Base-by-base conservation (phyloP, 2,888 invertebrate genomes). In the Furcula furcula region DNA sequence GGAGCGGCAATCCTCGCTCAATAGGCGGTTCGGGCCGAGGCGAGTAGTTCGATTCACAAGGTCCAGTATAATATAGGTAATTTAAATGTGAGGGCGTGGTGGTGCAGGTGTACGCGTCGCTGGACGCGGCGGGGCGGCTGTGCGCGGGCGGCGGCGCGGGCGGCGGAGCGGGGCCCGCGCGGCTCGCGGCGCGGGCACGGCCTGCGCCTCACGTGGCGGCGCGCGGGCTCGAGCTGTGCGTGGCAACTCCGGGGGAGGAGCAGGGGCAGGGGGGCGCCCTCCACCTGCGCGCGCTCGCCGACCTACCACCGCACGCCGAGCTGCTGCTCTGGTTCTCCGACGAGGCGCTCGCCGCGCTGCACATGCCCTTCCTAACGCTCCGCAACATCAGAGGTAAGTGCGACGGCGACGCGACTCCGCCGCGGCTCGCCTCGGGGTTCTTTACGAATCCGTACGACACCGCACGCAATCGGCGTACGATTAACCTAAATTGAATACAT, bases 251-350 rank as follows among this genome's bases (percentile, higher is more conserved):
- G 45, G 46, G 55, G n/a, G 55, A 51, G 11, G 45, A 36, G 18
- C 51, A 34, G 22, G 49, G 47, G 34, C 55, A 42, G 53, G 52
- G 31, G 36, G 39, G 36, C 38, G 46, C 29, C 37, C 53, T 74
- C 44, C 65, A 57, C 32, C 51, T 91, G 49, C 78, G 85, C 9
- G 60, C 83, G 22, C 65, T 69, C 25, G 71, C 76, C 21, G 81
- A 79, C 47, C 77, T 89, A 36, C 80, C 86, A 27, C 83, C 89
- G 1, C 94, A 93, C 19, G 93, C 94, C 39, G 94, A 94, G 55
- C 81, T 97, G 29, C 84, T 91, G 16, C 90, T 96, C 54, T 98
- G 98, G 97, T 96, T 96, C 74, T 93, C 94, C 4, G 94, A 94
- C 52, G 92, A 92, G 44, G 85, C 95, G 40, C 86, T 94, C 7